Base-by-base conservation (phyloP, 2,888 invertebrate species). In the Stomorhina lunata region DNA sequence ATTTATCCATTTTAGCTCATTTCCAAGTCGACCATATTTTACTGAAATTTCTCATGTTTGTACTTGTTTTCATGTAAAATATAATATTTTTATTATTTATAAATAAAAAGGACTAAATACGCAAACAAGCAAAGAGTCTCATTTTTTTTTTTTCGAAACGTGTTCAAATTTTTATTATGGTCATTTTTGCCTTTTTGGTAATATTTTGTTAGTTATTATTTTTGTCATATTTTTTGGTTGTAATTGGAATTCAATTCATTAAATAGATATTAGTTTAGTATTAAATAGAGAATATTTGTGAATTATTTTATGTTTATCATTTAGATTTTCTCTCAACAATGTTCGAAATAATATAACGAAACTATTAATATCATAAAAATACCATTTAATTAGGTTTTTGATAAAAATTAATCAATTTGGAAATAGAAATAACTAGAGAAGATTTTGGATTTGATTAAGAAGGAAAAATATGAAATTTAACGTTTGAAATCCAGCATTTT, bases 191-290 rank as follows among this genome's bases (percentile, higher is more conserved):
- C 27, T 59, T 40, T 17, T 25, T 7, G n/a, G n/a, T n/a, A n/a
- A n/a, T 37, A 10, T 43, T 22, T 50, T 25, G 10, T 57, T 57
- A 4, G 57, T 17, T 10, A 25, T 75, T 59, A 9, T 57, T 48
- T 34, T 61, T 61, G 17, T 48, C 40, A 15, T 5, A 27, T 50
- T 65, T 50, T 50, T 37, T 37, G n/a, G 37, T 78, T 75, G 59
- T 79, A 82, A 79, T 73, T 75, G 69, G 69, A 73, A 65, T 78
- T 73, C 68, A 81, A 81, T 66, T 72, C 68, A 72, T 80, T 57
- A 45, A 77, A 61, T 59, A 29, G 12, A 37, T 63, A 34, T 22
- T 29, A n/a, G n/a, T n/a, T n/a, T 71, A 57, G 40, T 22, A 43
- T 12, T 29, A 15, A 69, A n/a, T n/a, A n/a, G n/a, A n/a, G n/a